phyloP scores from a whole-genome alignment of 2,888 invertebrate species.

The Volucella bombylans region DNA sequence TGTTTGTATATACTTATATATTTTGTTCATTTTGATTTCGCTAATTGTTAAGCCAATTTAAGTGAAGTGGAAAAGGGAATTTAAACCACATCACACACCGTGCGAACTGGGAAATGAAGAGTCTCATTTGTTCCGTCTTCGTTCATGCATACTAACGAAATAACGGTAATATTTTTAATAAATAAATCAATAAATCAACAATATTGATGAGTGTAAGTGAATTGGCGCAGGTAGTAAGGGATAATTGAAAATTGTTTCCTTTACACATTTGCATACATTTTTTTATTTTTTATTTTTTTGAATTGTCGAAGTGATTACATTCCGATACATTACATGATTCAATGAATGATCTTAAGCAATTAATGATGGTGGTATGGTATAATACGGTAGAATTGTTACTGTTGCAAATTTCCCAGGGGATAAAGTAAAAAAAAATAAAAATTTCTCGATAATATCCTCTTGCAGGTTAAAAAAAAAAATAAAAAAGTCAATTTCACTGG shows the following conservation, averaged over 20 bases:
- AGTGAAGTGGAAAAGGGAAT: constrained; percentile 12
- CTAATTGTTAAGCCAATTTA: constrained; percentile 71
- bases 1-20: constrained; percentile 23
- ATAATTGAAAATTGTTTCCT: constrained; percentile 54
- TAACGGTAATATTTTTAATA: constrained; percentile 29
- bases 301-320: constrained; percentile 8
- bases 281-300: constrained; percentile 4
- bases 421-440: background rate
- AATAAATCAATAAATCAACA: constrained; percentile 62
- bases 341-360: constrained; percentile 66
- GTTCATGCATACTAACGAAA: background rate
- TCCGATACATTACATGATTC: constrained; percentile 50
- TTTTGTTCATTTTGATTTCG: constrained; percentile 63
- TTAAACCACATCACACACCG: background rate
- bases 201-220: constrained; percentile 48
- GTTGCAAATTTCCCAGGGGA: constrained; percentile 48
- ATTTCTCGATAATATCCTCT: no score
- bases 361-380: constrained; percentile 55
- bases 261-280: constrained; percentile 16
- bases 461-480: background rate
- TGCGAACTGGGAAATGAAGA: constrained; percentile 24
- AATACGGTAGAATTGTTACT: constrained; percentile 53
- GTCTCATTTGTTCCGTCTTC: constrained; percentile 24
- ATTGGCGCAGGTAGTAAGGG: background rate
- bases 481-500: constrained; percentile 35